Conservation (phyloP, 2,113 vertebrate species). For the Trematomus loennbergii region DNA sequence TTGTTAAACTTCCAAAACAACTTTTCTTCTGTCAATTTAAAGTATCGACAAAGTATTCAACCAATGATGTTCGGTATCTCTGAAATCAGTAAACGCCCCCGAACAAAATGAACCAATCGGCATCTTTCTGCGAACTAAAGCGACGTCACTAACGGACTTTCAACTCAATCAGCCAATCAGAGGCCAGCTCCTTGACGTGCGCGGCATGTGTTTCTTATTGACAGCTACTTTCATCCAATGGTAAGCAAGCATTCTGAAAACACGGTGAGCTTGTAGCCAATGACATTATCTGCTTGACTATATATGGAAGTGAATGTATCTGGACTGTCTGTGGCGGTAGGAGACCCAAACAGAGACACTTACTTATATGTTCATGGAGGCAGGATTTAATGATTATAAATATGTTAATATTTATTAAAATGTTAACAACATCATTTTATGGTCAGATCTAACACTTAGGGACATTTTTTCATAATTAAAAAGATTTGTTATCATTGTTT, state of each 20-base stretch:
- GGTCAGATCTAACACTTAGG: neutral
- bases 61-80: slow-evolving; percentile 5
- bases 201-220: neutral
- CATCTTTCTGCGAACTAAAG: neutral
- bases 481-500: slow-evolving; percentile 8
- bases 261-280: neutral
- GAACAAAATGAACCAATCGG: neutral
- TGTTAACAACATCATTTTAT: neutral
- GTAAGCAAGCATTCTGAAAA: slow-evolving; percentile 2
- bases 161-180: too few species aligned
- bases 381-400: neutral
- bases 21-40: neutral
- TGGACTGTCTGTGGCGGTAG: rapidly evolving
- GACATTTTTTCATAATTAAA: neutral
- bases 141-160: neutral
- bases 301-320: neutral
- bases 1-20: neutral
- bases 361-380: neutral
- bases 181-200: too few species aligned
- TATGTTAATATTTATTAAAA: neutral
- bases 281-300: neutral
- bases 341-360: neutral
- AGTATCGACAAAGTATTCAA: neutral
- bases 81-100: neutral
- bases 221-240: slow-evolving; percentile 24